These are phyloP conservation scores for Danio albolineatus DNA, from an alignment of 2,797 vertebrate genomes.

Conservation along the genomic window DNA sequence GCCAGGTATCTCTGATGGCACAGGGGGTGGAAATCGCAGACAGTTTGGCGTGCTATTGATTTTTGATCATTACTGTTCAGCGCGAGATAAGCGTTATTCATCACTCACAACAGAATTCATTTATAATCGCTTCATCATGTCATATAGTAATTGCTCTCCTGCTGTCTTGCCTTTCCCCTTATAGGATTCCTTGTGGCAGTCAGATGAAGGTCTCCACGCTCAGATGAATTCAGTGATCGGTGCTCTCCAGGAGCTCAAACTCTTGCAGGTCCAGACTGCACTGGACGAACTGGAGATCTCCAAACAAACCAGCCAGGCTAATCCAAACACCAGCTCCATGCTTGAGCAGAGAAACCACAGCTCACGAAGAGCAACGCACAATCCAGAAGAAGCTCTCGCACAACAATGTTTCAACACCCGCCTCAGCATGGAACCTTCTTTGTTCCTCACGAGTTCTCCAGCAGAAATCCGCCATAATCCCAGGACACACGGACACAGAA, in stretches of 20 bases:
- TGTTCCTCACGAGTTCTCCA: slow-evolving; percentile 56
- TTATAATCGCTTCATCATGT: background rate
- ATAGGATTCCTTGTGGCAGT: slow-evolving; percentile 84
- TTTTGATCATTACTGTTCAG: slow-evolving; percentile 28
- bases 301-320: slow-evolving; percentile 49
- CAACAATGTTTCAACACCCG: slow-evolving; percentile 15
- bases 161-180: slow-evolving; percentile 47
- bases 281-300: slow-evolving; percentile 65
- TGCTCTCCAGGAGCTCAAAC: slow-evolving; percentile 81
- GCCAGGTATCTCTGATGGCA: background rate
- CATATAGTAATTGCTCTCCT: slow-evolving; percentile 51
- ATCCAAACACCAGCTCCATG: slow-evolving; percentile 60
- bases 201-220: slow-evolving; percentile 74
- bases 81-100: slow-evolving; percentile 15
- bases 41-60: slow-evolving; percentile 15
- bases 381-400: slow-evolving; percentile 10
- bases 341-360: slow-evolving; percentile 20
- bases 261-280: slow-evolving; percentile 69
- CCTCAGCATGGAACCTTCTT: slow-evolving; percentile 38
- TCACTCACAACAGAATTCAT: background rate
- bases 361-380: slow-evolving; percentile 14
- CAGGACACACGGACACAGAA: slow-evolving; percentile 24
- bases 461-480: slow-evolving; percentile 29
- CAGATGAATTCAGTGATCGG: slow-evolving; percentile 87
- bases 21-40: background rate